Conservation (phyloP, 2,797 vertebrate genomes). For the Dromococcyx pavoninus region DNA sequence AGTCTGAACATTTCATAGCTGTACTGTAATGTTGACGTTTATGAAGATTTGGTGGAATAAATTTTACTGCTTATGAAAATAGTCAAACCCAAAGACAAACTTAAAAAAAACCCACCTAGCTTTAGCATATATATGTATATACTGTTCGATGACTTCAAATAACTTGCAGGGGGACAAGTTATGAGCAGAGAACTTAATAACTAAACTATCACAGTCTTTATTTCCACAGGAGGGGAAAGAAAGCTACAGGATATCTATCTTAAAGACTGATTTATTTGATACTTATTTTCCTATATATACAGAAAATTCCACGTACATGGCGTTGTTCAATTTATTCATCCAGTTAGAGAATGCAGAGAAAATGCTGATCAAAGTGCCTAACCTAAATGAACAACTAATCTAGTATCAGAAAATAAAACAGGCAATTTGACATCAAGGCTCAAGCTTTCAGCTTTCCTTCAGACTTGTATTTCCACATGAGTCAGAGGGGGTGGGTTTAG, state of each 20-base stretch:
- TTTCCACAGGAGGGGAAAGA: not conserved
- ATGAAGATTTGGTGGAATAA: constrained; percentile 32
- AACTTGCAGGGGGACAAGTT: not conserved
- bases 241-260: not conserved
- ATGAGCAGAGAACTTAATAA: not conserved
- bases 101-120: not conserved
- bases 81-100: constrained; percentile 11
- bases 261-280: not conserved
- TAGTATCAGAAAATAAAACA: not conserved
- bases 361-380: not conserved
- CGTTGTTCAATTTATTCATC: not conserved
- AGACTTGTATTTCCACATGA: not conserved
- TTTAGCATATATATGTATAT: not conserved
- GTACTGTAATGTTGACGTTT: constrained; percentile 55
- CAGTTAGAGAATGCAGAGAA: not conserved
- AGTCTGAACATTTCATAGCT: constrained; percentile 47
- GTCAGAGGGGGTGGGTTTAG: not conserved
- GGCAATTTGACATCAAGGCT: not conserved
- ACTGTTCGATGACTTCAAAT: not conserved
- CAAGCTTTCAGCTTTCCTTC: not conserved
- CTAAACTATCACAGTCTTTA: not conserved
- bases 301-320: not conserved
- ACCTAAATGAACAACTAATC: not conserved
- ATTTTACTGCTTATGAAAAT: constrained; percentile 49
- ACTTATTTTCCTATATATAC: not conserved